Conservation (phyloP, 2,888 invertebrate species). For the Lumbricus terrestris region DNA sequence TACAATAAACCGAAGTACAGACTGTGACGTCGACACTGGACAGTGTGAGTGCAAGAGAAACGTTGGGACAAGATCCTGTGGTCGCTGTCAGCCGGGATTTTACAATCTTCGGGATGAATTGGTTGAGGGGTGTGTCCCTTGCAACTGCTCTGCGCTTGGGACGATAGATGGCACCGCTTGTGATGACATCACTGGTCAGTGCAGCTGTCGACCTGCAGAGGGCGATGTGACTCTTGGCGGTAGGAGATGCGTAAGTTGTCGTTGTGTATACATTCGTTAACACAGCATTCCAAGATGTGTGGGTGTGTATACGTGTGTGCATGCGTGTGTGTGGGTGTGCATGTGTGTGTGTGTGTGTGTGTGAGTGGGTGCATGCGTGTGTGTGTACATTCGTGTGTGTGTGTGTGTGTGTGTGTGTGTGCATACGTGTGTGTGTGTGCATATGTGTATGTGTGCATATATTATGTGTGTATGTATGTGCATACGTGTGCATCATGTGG, state of each 20-base stretch:
- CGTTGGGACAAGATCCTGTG: conserved; percentile 28
- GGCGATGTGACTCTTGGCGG: conserved; percentile 23
- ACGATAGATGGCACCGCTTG: conserved; percentile 24
- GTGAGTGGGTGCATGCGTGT: neutral
- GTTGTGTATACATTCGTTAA: neutral
- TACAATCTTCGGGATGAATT: conserved; percentile 22
- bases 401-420: neutral
- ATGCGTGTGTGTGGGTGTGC: too few relatives aligned
- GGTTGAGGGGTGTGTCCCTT: conserved; percentile 18
- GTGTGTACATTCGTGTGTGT: neutral
- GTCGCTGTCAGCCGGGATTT: conserved; percentile 29
- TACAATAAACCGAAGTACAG: neutral
- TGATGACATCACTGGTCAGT: conserved; percentile 33
- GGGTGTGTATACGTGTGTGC: neutral
- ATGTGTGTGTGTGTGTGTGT: too few relatives aligned
- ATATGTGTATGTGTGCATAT: too few relatives aligned
- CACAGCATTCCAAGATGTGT: neutral
- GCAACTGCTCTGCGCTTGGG: conserved; percentile 35
- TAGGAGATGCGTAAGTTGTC: conserved; percentile 29
- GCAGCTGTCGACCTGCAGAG: conserved; percentile 26
- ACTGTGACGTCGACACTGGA: conserved; percentile 31
- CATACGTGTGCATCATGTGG: neutral
- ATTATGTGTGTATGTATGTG: neutral
- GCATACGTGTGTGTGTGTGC: too few relatives aligned
- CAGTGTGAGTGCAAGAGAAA: conserved; percentile 36